Percentiles rank a stretch among this genome's conserved stretches.
These are phyloP conservation scores for Didymodactylos carnosus DNA, from an alignment of 2,888 invertebrate species.

Conservation along the genomic window DNA sequence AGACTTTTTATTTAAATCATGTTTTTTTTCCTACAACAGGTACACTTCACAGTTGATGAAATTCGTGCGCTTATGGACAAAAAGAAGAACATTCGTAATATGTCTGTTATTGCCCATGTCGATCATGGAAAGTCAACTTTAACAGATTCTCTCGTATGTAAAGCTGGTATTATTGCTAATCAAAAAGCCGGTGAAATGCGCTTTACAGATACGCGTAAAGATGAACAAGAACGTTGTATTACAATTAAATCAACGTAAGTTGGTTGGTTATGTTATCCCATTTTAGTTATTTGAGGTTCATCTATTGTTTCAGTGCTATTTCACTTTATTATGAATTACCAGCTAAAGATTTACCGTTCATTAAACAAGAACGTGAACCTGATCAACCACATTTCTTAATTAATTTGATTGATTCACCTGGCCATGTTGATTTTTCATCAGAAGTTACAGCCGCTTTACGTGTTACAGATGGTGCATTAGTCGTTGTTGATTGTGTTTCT, in stretches of 20 bases:
- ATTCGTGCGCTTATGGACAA: constrained; percentile 99
- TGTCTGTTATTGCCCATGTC: constrained; percentile 99
- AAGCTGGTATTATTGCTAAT: constrained; percentile 97
- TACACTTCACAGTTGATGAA: constrained; percentile 99
- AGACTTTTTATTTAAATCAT: too few relatives aligned
- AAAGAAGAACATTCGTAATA: constrained; percentile 97
- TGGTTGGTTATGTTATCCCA: constrained; percentile 35
- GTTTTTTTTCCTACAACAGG: too few relatives aligned
- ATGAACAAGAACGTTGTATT: constrained; percentile 99
- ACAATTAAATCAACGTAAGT: constrained; percentile 87
- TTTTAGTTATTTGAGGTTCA: constrained; percentile 38
- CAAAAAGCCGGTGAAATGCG: constrained; percentile 95
- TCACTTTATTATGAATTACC: constrained; percentile 96
- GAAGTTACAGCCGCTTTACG: constrained; percentile 98
- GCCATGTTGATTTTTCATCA: constrained; percentile 99
- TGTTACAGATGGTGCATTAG: constrained; percentile 97
- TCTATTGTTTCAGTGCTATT: constrained; percentile 47
- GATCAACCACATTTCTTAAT: constrained; percentile 75
- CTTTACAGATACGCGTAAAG: constrained; percentile 97
- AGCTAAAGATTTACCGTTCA: constrained; percentile 77
- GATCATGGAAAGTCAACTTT: constrained; percentile 99
- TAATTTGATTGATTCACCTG: constrained; percentile 97
- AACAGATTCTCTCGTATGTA: constrained; percentile 95
- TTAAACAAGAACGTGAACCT: constrained; percentile 44
- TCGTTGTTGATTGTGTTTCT: constrained; percentile 97